Base-by-base conservation (phyloP, 2,113 vertebrate species). In the Rhegmatorhina hoffmannsi region DNA sequence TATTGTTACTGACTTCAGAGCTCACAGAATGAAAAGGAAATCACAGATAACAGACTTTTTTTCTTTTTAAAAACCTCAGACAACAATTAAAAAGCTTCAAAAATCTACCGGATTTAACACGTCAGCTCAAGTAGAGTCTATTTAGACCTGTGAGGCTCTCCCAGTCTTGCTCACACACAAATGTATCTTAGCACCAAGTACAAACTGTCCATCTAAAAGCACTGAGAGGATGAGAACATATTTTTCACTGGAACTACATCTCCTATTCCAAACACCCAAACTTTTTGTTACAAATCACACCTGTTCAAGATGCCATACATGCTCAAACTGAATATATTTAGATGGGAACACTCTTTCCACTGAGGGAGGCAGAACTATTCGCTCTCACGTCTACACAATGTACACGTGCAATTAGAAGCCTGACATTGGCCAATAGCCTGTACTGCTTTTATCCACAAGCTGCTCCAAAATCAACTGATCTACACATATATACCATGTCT, bases 1-100 rank as follows among this genome's bases (percentile, higher is more conserved):
- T 38, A 56, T 62, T 91, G 90, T 83, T 78, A 47, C 49, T 84
- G 73, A 80, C 49, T 96, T 72, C 40, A 89, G 73, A 90, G 33
- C 33, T 29, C 7, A 16, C 14, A 67, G 52, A 84, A 84, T 5
- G 7, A 20, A 49, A 47, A 83, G 33, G 12, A 92, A 89, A 70
- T 64, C 4, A 17, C 52, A 85, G 91, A 87, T 52, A 83, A 44
- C 16, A 36, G 6, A 66, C 1, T 2, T 2, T 46, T 46, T 63
- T 38, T 40, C 2, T 38, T 34, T 5, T 2, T 25, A 18, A 17
- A 56, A n/a, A 7, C 10, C 14, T 72, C 46, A 74, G 64, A 63
- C 4, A 67, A 4, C 40, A 64, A 31, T 84, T 64, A 52, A 20
- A 91, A 52, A 63, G 10, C 33, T 82, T 84, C 49, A 28, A 87